Percentiles rank a stretch among this genome's conserved stretches.
Evolutionary conservation across 2,888 invertebrate genomes (phyloP).

Genomic region (Leptinotarsa tumamoca): DNA sequence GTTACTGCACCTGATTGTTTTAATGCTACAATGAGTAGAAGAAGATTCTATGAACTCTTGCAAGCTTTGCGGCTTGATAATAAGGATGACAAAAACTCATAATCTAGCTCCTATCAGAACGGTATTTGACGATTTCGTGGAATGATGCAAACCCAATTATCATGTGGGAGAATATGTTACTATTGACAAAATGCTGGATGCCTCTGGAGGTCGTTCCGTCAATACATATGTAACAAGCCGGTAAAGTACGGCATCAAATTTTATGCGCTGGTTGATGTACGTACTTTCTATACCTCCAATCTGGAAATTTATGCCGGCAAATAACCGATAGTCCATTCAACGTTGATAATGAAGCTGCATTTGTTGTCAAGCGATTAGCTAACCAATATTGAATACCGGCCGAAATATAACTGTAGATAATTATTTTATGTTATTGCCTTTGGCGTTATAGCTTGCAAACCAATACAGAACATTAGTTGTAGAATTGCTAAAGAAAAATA

Average conservation of each 20-base stretch:
- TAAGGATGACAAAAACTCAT: constrained; percentile 29
- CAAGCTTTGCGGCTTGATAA: constrained; percentile 47
- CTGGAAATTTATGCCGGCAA: constrained; percentile 51
- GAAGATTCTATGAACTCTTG: constrained; percentile 44
- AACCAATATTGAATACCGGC: constrained; percentile 6
- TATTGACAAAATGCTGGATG: background rate
- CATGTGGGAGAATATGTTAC: constrained; percentile 11
- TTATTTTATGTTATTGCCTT: constrained; percentile 8
- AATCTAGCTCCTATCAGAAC: constrained; percentile 28
- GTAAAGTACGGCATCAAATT: too few species aligned
- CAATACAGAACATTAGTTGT: background rate
- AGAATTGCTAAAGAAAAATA: background rate
- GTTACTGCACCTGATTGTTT: constrained; percentile 46
- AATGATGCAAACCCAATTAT: constrained; percentile 17
- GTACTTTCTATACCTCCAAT: constrained; percentile 49
- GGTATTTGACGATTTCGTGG: constrained; percentile 22
- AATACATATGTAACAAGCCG: constrained; percentile 50
- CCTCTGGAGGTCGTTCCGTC: constrained; percentile 47
- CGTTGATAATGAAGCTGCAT: constrained; percentile 35
- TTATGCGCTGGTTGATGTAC: constrained; percentile 50
- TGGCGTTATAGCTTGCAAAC: constrained; percentile 4
- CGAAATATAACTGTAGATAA: constrained; percentile 19
- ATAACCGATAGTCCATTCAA: constrained; percentile 48
- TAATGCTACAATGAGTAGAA: constrained; percentile 45
- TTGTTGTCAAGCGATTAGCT: constrained; percentile 39